A percentile compares a stretch with the other conserved stretches of the same genome.
These are phyloP conservation scores for Xestia c-nigrum DNA, from an alignment of 2,888 invertebrate species.

Conservation along the genomic window DNA sequence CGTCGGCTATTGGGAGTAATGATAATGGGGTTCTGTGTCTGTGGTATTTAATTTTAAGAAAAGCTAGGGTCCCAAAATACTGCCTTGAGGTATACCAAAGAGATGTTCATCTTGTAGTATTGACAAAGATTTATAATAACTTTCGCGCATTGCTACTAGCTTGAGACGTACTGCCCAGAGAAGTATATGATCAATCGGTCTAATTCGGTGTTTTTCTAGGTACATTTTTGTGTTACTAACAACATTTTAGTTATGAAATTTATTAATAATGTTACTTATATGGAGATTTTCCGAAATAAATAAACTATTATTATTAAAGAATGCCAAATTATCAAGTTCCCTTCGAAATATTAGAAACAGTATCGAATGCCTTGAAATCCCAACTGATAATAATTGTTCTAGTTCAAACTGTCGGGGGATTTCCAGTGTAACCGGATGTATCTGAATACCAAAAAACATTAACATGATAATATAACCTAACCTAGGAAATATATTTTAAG, in stretches of 20 bases:
- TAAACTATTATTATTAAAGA: not conserved
- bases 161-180: not conserved
- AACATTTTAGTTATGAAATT: too few species aligned
- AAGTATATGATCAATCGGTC: slow-evolving; percentile 1
- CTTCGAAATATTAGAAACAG: not conserved
- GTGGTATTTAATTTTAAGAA: not conserved
- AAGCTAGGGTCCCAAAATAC: not conserved
- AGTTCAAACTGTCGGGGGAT: not conserved
- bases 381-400: not conserved
- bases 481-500: not conserved
- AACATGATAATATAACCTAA: not conserved
- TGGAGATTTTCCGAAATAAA: too few species aligned
- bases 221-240: too few species aligned
- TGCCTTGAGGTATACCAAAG: not conserved
- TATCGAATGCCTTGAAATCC: slow-evolving; percentile 13
- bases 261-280: too few species aligned
- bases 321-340: not conserved
- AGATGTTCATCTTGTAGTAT: not conserved
- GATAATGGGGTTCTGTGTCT: not conserved
- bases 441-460: not conserved
- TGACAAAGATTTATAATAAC: not conserved
- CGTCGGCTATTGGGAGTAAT: too few species aligned
- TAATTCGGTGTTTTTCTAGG: too few species aligned
- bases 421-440: not conserved
- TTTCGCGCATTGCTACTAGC: not conserved